Base-by-base conservation (phyloP, 2,888 invertebrate species). In the Andrena bicolor region DNA sequence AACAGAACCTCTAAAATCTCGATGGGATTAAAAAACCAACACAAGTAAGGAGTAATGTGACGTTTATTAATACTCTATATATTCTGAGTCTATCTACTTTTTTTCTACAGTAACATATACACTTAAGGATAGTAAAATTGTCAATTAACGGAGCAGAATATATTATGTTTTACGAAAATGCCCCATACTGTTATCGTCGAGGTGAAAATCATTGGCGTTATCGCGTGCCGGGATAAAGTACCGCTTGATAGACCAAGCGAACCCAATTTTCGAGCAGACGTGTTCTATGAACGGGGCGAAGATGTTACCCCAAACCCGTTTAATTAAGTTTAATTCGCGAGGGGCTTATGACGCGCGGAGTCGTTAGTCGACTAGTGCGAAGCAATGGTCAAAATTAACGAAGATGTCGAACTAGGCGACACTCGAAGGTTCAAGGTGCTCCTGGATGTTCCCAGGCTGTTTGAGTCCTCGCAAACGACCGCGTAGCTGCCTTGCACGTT, bases 401-500 rank as follows among this genome's bases (percentile, higher is more conserved):
- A 84, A 0, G 92, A 90, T 74, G 88, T 90, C 68, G 91, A 92
- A 60, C 90, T 91, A 10, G 93, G 91, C 35, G 89, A 83, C 13
- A 91, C 91, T 73, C 93, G 92, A 66, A 93, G 84, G 60, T 89
- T 90, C 76, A 93, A 88, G 60, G 82, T 88, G 69, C 84, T 87
- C 75, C 81, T 86, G 51, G 90, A 88, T 64, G 85, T 80, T 72
- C 92, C 93, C 13, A 93, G 86, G 23, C 84, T 91, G 74, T 89
- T 84, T 0, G 90, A 88, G 10, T 90, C 90, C 61, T 91, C 92
- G 74, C 93, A 93, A n/a, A 90, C 90, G 6, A 93, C 93, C 0
- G 91, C 93, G 35, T 88, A 91, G 66, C 93, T 93, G 35, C 92
- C 91, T 2, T 75, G 86, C 16, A 90, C 87, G 81, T 93, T 93